Conservation (phyloP, 1,140 invertebrate species). For the Zaprionus lachaisei region DNA sequence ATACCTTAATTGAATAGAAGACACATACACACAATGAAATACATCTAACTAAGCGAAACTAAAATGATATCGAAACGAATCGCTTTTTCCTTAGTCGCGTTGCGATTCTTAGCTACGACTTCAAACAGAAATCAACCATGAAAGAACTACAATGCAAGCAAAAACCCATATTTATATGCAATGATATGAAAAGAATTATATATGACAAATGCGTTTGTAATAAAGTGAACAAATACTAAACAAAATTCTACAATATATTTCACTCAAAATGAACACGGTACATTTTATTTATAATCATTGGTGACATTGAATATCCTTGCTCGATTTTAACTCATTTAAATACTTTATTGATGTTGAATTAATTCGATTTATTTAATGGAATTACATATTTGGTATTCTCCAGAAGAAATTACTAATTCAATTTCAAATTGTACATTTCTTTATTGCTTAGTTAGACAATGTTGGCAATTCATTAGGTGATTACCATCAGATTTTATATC, state of each 20-base stretch:
- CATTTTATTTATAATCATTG: background rate
- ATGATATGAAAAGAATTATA: constrained; percentile 60
- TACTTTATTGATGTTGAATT: background rate
- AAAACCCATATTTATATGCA: constrained; percentile 61
- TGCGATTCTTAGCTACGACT: constrained; percentile 37
- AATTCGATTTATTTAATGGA: background rate
- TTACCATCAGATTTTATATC: background rate
- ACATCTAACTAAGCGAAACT: constrained; percentile 19
- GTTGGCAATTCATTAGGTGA: background rate
- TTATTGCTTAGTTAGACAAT: background rate
- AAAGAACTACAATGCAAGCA: constrained; percentile 26
- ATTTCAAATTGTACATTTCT: background rate
- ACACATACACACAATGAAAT: constrained; percentile 15
- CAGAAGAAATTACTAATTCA: background rate
- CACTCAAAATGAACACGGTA: background rate
- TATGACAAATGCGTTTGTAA: constrained; percentile 65
- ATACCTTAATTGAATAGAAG: constrained; percentile 27
- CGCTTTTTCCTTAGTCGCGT: constrained; percentile 54
- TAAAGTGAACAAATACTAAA: constrained; percentile 71
- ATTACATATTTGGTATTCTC: background rate
- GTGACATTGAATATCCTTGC: background rate
- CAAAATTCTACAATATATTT: constrained; percentile 15
- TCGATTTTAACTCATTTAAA: background rate
- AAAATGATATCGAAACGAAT: constrained; percentile 10
- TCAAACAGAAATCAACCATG: constrained; percentile 16